Percentiles rank a stretch among this genome's conserved stretches.
Evolutionary conservation across 2,113 vertebrate genomes (phyloP).

Genomic region (Callospermophilus lateralis): DNA sequence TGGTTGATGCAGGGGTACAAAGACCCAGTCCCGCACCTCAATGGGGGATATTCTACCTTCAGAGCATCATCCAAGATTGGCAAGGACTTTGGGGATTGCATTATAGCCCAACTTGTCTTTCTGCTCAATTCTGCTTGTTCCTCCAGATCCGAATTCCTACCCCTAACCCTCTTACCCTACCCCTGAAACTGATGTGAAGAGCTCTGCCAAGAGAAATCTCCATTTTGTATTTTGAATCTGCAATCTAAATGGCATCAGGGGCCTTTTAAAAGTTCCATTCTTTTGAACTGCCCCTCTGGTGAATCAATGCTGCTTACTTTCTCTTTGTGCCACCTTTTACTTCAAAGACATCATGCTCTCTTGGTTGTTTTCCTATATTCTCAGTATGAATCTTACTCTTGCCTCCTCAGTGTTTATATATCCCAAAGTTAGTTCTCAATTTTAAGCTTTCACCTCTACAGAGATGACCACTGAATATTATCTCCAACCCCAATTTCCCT

Average conservation of each 20-base stretch:
- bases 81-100: no score
- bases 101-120: not conserved
- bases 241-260: no score
- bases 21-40: not conserved
- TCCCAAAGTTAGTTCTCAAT: not conserved
- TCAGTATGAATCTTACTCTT: not conserved
- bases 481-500: not conserved
- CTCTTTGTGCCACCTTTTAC: not conserved
- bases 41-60: not conserved
- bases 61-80: not conserved
- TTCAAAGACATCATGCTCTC: not conserved
- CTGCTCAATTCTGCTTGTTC: not conserved
- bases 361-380: not conserved
- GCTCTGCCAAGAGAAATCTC: not conserved
- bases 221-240: no score
- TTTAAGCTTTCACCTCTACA: not conserved
- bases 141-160: no score
- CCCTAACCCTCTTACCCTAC: not conserved
- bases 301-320: not conserved
- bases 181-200: not conserved
- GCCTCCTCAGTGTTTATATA: not conserved
- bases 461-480: not conserved
- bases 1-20: not conserved
- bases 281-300: no score
- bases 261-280: no score